These are phyloP conservation scores for Argyra leucocephala DNA, from an alignment of 2,888 invertebrate genomes.

Conservation along the genomic window DNA sequence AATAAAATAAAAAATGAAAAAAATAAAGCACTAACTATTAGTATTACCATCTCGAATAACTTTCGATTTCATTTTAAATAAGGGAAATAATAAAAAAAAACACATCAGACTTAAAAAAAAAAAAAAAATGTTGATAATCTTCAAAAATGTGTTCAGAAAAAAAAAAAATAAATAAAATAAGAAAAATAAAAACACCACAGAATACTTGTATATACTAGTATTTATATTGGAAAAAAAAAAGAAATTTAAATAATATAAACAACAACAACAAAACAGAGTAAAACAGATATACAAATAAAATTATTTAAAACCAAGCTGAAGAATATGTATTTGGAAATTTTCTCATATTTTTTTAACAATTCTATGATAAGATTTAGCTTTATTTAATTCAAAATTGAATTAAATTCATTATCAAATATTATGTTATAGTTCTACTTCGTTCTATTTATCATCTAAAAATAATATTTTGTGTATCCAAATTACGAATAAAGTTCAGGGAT, in stretches of 20 bases:
- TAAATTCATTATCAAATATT: too few relatives aligned
- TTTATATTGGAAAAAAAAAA: not conserved
- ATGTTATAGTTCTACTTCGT: too few relatives aligned
- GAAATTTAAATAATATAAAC: not conserved
- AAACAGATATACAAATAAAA: not conserved
- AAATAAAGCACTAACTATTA: not conserved
- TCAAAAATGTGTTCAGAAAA: not conserved
- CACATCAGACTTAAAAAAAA: slow-evolving; percentile 2
- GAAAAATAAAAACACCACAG: not conserved
- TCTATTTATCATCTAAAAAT: too few relatives aligned
- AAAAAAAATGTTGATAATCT: too few relatives aligned
- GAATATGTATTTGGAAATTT: too few relatives aligned
- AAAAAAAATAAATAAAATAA: not conserved
- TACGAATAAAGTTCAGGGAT: too few relatives aligned
- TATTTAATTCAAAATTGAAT: too few relatives aligned
- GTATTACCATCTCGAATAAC: not conserved
- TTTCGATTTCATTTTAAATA: not conserved
- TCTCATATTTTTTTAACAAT: too few relatives aligned
- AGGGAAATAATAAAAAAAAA: not conserved
- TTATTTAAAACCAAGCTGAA: too few relatives aligned
- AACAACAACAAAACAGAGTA: not conserved
- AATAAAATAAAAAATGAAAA: not conserved
- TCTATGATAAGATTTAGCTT: too few relatives aligned
- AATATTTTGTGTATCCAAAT: too few relatives aligned
- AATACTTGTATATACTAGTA: not conserved